These are phyloP conservation scores for Lasioglossum morio DNA, from an alignment of 2,888 invertebrate species.

Conservation along the genomic window DNA sequence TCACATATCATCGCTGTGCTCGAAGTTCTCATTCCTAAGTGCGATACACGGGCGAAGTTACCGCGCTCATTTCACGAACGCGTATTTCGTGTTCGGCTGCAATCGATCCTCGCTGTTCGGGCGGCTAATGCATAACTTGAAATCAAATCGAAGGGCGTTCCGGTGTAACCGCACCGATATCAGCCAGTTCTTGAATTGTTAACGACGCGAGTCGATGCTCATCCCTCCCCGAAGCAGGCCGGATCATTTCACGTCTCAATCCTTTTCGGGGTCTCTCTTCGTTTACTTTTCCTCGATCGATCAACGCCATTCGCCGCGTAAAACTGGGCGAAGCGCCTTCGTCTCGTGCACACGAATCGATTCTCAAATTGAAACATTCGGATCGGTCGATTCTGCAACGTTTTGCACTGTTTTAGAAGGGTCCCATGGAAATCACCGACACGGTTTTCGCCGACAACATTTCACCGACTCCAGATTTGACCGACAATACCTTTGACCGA, in stretches of 20 bases:
- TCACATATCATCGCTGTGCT: neutral
- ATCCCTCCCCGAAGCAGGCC: neutral
- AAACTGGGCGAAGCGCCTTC: constrained; percentile 28
- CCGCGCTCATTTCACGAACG: neutral
- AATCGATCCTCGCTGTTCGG: neutral
- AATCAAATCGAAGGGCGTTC: constrained; percentile 15
- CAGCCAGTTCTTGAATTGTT: constrained; percentile 27
- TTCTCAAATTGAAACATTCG: constrained; percentile 9
- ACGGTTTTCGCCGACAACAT: too few species aligned
- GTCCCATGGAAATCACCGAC: too few species aligned
- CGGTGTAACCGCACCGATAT: neutral
- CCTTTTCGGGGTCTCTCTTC: neutral
- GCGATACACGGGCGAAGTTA: neutral
- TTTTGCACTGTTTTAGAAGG: neutral
- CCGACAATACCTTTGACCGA: too few species aligned
- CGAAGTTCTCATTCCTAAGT: neutral
- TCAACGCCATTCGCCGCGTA: neutral
- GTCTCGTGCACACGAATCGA: neutral
- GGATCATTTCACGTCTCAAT: constrained; percentile 27
- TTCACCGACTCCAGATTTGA: too few species aligned
- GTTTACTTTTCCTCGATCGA: neutral
- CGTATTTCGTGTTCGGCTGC: neutral
- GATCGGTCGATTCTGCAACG: neutral
- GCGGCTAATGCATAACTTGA: neutral
- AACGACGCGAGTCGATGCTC: constrained; percentile 14